Evolutionary conservation across 2,113 vertebrate genomes (phyloP).

Genomic region (Geococcyx californianus): DNA sequence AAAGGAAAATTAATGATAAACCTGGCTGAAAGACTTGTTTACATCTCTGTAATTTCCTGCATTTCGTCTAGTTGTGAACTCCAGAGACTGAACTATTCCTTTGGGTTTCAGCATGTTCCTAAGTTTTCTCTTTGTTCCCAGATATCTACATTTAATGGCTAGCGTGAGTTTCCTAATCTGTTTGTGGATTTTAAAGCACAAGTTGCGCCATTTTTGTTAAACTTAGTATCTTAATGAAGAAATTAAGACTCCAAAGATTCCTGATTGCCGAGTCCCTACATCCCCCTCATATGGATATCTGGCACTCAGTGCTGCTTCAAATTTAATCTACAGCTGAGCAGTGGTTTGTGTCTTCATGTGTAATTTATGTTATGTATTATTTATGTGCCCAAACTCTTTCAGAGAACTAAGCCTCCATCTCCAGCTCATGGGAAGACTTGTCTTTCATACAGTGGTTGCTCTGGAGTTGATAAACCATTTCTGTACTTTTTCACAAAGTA

Average conservation of each 20-base stretch:
- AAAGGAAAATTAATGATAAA: constrained; percentile 39
- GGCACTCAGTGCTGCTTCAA: not conserved
- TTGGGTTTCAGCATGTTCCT: constrained; percentile 3
- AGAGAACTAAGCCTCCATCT: not conserved
- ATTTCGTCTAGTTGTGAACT: constrained; percentile 50
- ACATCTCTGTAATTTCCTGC: constrained; percentile 61
- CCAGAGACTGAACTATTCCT: constrained; percentile 30
- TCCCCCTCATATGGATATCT: not conserved
- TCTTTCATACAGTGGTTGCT: not conserved
- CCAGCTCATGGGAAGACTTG: not conserved
- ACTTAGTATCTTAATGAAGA: not conserved
- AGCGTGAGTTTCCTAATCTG: not conserved
- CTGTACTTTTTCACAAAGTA: not conserved
- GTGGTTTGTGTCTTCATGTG: not conserved
- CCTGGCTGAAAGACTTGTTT: constrained; percentile 51
- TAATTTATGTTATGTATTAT: not conserved
- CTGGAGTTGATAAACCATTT: not conserved
- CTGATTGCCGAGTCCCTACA: not conserved
- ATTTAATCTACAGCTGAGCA: not conserved
- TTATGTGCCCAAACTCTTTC: not conserved
- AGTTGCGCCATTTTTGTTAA: not conserved
- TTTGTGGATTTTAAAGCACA: not conserved
- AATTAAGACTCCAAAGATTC: not conserved
- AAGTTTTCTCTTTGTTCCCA: constrained; percentile 19
- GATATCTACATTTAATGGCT: not conserved